phyloP scores from a whole-genome alignment of 2,888 invertebrate species.

The Drosophila pseudotakahashii region DNA sequence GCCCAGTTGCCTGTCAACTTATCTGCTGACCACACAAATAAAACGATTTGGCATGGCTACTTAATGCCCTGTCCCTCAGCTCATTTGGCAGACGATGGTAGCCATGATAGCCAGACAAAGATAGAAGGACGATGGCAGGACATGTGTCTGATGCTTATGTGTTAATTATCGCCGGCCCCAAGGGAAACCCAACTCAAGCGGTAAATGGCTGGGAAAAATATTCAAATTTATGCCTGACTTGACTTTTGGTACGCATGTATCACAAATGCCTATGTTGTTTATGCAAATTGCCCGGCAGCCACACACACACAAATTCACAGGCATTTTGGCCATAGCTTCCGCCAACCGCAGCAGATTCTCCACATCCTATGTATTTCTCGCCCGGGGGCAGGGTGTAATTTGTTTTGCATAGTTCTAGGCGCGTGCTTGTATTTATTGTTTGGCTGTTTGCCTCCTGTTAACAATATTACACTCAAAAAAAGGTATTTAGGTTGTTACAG shows the following conservation, averaged over 20 bases:
- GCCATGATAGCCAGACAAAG: constrained; percentile 18
- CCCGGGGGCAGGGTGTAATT: constrained; percentile 49
- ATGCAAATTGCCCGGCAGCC: constrained; percentile 58
- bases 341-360: constrained; percentile 37
- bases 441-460: constrained; percentile 37
- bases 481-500: background rate
- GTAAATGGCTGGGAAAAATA: constrained; percentile 56
- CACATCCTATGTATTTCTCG: constrained; percentile 5
- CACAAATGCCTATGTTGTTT: constrained; percentile 60
- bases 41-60: constrained; percentile 49
- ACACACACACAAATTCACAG: constrained; percentile 1
- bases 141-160: constrained; percentile 68
- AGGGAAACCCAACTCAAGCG: constrained; percentile 58
- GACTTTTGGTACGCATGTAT: constrained; percentile 47
- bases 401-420: constrained; percentile 74
- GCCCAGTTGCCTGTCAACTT: constrained; percentile 39
- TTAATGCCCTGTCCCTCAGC: constrained; percentile 37
- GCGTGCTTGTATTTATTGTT: constrained; percentile 75
- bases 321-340: constrained; percentile 37
- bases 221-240: constrained; percentile 75
- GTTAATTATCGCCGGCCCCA: constrained; percentile 65
- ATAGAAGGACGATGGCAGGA: constrained; percentile 8
- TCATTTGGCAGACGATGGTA: constrained; percentile 14
- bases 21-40: constrained; percentile 56
- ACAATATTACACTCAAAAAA: constrained; percentile 15